Conservation (phyloP, 1,140 invertebrate species). For the Caenorhabditis remanei region DNA sequence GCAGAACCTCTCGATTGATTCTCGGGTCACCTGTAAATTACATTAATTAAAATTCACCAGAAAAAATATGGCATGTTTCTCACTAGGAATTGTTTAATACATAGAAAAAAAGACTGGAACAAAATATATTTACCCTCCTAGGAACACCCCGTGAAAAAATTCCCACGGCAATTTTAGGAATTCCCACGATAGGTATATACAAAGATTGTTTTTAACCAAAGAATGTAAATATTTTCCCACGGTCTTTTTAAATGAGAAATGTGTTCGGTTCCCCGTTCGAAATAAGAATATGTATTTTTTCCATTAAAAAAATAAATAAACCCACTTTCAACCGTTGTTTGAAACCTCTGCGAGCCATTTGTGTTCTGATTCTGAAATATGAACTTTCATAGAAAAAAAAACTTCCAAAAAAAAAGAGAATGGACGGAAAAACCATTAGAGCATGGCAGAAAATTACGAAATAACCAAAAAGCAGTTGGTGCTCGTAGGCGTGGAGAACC, state of each 20-base stretch:
- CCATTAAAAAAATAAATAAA: background rate
- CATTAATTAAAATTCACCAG: background rate
- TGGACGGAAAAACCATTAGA: background rate
- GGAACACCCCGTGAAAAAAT: too few species aligned
- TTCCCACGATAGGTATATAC: too few species aligned
- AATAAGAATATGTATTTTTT: too few species aligned
- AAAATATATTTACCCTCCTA: too few species aligned
- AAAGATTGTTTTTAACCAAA: too few species aligned
- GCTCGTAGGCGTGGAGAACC: background rate
- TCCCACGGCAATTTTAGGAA: too few species aligned
- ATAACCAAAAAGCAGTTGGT: conserved; percentile 11
- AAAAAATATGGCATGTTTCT: too few species aligned
- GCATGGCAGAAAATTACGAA: conserved; percentile 2
- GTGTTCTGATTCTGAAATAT: background rate
- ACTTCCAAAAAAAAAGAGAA: background rate
- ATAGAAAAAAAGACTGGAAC: too few species aligned
- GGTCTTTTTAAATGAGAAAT: too few species aligned
- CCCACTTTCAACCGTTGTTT: conserved; percentile 25
- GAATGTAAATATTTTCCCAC: too few species aligned
- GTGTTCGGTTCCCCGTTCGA: too few species aligned
- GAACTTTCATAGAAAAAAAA: background rate
- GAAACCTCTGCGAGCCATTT: conserved; percentile 27
- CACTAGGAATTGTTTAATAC: too few species aligned
- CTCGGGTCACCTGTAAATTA: conserved; percentile 21
- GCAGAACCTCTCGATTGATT: conserved; percentile 29